Evolutionary conservation across 2,797 vertebrate species (phyloP).

Genomic region (Sebastes kiyomatsui): DNA sequence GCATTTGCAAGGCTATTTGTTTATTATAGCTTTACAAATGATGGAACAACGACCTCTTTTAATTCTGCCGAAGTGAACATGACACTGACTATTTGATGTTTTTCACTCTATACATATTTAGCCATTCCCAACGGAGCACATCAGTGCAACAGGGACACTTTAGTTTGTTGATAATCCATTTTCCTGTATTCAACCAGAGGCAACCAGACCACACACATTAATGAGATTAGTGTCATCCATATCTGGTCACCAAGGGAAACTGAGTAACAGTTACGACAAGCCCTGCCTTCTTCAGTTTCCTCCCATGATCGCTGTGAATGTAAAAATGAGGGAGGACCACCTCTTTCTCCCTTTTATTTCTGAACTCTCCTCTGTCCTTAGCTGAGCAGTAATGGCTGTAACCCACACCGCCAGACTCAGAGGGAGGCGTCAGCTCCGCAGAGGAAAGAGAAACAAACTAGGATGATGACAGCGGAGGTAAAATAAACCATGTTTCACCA

Average conservation of each 20-base stretch:
- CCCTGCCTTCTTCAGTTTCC: constrained; percentile 36
- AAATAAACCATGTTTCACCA: constrained; percentile 70
- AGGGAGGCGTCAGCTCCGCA: constrained; percentile 41
- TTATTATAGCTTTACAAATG: background rate
- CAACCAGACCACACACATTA: constrained; percentile 72
- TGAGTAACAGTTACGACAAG: constrained; percentile 27
- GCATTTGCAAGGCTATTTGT: background rate
- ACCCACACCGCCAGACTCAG: constrained; percentile 35
- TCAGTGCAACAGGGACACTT: constrained; percentile 22
- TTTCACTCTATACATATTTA: background rate
- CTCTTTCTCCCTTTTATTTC: background rate
- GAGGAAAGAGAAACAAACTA: constrained; percentile 71
- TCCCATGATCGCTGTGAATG: constrained; percentile 37
- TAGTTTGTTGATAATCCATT: constrained; percentile 9
- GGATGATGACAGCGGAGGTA: constrained; percentile 61
- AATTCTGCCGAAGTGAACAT: background rate
- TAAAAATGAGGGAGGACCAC: constrained; percentile 20
- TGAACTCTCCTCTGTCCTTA: constrained; percentile 20
- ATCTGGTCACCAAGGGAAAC: constrained; percentile 67
- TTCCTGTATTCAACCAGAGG: constrained; percentile 18
- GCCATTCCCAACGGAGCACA: constrained; percentile 4
- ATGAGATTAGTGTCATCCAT: constrained; percentile 74
- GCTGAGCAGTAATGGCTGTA: constrained; percentile 46
- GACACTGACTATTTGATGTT: background rate
- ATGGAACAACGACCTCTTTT: background rate